A percentile compares a stretch with the other conserved stretches of the same genome.
phyloP scores from a whole-genome alignment of 1,140 invertebrate species.

The Armadillidium nasatum region DNA sequence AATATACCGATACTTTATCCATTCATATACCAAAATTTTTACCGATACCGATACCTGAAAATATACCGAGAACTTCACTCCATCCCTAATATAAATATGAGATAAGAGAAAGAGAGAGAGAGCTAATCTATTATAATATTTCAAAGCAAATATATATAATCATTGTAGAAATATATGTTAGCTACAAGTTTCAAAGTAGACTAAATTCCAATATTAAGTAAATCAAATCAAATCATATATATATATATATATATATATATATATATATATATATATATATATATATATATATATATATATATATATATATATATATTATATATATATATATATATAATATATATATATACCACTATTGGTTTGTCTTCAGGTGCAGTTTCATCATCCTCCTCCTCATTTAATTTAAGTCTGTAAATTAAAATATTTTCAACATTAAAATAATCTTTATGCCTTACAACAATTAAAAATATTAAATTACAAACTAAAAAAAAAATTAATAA shows the following conservation, averaged over 20 bases:
- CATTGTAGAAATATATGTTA: no score
- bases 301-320: not conserved
- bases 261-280: not conserved
- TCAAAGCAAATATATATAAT: no score
- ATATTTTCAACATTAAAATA: not conserved
- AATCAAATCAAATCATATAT: no score
- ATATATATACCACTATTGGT: not conserved
- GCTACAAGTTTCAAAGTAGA: no score
- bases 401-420: constrained; percentile 1
- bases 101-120: no score
- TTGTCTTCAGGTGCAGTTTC: not conserved
- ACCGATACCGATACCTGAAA: no score
- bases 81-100: no score
- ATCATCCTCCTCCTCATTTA: not conserved
- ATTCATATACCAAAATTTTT: no score
- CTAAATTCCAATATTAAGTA: no score
- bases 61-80: no score
- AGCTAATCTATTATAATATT: no score
- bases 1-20: not conserved
- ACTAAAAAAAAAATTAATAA: not conserved
- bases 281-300: not conserved
- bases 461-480: not conserved
- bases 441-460: not conserved
- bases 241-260: not conserved
- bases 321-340: not conserved